A percentile compares a stretch with the other conserved stretches of the same genome.
Evolutionary conservation across 2,888 invertebrate species (phyloP).

Genomic region (Nomada fucata): DNA sequence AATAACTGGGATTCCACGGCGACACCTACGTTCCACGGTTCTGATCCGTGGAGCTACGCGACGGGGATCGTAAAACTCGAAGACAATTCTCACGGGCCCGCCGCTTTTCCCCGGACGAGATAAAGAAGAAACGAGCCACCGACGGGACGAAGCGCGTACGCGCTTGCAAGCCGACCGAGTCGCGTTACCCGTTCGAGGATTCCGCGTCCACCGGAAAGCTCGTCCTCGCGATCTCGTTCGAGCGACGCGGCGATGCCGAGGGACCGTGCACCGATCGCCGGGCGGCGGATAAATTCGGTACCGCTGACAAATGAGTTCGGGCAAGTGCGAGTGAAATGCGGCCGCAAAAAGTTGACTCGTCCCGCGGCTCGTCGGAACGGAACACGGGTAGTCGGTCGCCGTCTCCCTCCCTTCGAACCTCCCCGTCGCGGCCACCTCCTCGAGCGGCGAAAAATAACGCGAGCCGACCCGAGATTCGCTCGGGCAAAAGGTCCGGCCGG

Average conservation of each 20-base stretch:
- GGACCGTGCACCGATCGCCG: background rate
- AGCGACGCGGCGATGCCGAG: background rate
- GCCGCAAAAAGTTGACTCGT: conserved; percentile 55
- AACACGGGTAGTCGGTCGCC: no score
- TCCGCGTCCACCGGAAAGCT: conserved; percentile 13
- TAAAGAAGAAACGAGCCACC: background rate
- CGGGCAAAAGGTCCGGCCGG: no score
- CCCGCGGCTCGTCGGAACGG: background rate
- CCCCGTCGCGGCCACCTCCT: no score
- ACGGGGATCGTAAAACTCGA: conserved; percentile 49
- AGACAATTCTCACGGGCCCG: conserved; percentile 33
- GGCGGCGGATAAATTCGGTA: conserved; percentile 34
- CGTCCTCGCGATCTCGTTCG: conserved; percentile 7
- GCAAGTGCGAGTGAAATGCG: conserved; percentile 67
- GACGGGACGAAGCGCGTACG: background rate
- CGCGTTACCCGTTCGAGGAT: background rate
- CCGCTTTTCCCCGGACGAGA: conserved; percentile 1
- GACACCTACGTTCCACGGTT: conserved; percentile 37
- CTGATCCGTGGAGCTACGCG: conserved; percentile 43
- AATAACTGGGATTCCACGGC: conserved; percentile 62
- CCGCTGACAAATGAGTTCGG: conserved; percentile 67
- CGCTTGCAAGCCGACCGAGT: background rate
- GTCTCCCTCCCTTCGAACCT: no score
- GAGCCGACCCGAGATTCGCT: no score
- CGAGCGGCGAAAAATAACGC: no score